Conservation (phyloP, 2,797 vertebrate genomes). For the Falco rusticolus region DNA sequence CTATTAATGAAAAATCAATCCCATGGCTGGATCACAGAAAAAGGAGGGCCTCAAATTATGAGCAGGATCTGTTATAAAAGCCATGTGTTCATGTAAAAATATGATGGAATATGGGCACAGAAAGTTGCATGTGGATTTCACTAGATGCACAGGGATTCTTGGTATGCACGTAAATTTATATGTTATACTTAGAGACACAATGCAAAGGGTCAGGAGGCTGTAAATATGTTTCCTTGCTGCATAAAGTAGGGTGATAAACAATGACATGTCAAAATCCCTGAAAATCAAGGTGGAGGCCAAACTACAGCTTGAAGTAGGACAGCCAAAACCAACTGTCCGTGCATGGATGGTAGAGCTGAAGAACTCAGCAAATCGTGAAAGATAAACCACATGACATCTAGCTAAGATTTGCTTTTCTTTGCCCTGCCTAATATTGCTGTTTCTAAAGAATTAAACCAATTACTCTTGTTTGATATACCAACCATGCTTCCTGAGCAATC, state of each 20-base stretch:
- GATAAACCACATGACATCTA: not conserved
- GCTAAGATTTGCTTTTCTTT: not conserved
- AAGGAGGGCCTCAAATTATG: not conserved
- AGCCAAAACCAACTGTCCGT: not conserved
- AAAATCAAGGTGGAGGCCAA: not conserved
- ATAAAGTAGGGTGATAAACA: conserved; percentile 1
- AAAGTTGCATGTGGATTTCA: conserved; percentile 11
- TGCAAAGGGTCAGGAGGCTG: not conserved
- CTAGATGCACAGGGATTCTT: not conserved
- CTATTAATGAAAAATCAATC: conserved; percentile 45
- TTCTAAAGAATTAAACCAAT: not conserved
- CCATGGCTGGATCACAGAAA: not conserved
- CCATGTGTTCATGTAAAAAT: conserved; percentile 16
- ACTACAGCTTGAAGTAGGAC: not conserved
- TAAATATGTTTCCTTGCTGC: conserved; percentile 28
- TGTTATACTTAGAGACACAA: not conserved
- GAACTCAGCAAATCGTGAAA: not conserved
- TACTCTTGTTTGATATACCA: not conserved
- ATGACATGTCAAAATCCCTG: not conserved
- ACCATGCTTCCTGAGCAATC: not conserved
- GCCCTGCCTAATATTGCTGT: not conserved
- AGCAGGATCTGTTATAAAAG: conserved; percentile 33
- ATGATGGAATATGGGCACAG: not conserved
- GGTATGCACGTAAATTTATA: conserved; percentile 13
- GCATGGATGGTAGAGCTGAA: not conserved